These are phyloP conservation scores for Nymphalis urticae DNA, from an alignment of 2,888 invertebrate species.

Conservation along the genomic window DNA sequence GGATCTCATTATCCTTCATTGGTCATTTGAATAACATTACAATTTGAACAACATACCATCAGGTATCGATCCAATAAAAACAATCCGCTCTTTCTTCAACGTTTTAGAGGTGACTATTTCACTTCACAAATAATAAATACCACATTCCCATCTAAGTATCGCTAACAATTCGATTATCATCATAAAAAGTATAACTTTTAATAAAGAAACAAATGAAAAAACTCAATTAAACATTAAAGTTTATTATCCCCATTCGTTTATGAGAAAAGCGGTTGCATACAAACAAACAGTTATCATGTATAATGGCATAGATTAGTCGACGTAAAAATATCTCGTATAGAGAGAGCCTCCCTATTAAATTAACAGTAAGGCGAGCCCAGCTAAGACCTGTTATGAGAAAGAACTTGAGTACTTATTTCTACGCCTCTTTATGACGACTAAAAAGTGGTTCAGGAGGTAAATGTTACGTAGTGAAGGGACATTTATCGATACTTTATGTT, in stretches of 20 bases:
- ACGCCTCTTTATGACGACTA: conserved; percentile 39
- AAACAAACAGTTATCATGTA: neutral
- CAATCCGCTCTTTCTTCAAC: no score
- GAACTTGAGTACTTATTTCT: conserved; percentile 7
- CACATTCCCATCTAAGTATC: no score
- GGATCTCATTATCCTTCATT: no score
- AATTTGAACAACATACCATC: no score
- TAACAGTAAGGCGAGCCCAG: conserved; percentile 10
- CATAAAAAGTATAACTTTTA: neutral
- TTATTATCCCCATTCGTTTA: neutral
- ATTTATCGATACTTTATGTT: no score
- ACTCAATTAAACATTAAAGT: neutral
- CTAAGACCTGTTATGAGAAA: conserved; percentile 13
- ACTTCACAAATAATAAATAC: no score
- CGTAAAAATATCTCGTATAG: neutral
- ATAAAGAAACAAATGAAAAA: neutral
- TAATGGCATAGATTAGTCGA: neutral
- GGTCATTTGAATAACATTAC: no score
- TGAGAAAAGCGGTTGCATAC: no score
- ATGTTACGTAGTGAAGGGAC: conserved; percentile 47
- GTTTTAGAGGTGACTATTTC: no score
- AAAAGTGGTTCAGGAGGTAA: conserved; percentile 49
- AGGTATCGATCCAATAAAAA: no score
- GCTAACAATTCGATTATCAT: no score
- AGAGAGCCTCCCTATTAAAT: neutral